Evolutionary conservation across 1,140 invertebrate genomes (phyloP).

Genomic region (Spodoptera frugiperda): DNA sequence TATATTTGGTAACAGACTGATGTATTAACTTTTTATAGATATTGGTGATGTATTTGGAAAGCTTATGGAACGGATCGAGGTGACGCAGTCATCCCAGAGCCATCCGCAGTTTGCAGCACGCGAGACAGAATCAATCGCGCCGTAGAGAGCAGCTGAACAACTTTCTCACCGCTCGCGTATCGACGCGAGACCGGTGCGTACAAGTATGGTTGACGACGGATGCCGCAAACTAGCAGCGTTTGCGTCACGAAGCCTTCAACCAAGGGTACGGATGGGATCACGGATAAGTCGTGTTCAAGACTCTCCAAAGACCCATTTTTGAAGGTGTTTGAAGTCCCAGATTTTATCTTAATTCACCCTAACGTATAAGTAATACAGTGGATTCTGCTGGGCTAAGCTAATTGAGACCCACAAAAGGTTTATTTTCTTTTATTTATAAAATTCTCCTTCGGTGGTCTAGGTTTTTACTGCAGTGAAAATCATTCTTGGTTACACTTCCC

Average conservation of each 20-base stretch:
- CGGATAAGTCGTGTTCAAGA: background rate
- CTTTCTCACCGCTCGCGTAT: conserved; percentile 75
- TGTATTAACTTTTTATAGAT: background rate
- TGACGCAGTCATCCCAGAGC: conserved; percentile 13
- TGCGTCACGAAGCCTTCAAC: background rate
- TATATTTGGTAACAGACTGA: background rate
- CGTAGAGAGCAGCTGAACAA: conserved; percentile 71
- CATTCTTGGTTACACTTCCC: conserved; percentile 6
- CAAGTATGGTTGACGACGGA: conserved; percentile 50
- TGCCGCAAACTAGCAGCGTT: conserved; percentile 51
- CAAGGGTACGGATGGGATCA: background rate
- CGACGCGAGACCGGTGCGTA: conserved; percentile 61
- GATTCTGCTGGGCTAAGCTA: too few relatives aligned
- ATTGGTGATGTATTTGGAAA: conserved; percentile 27
- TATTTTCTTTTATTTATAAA: too few relatives aligned
- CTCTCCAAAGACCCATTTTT: background rate
- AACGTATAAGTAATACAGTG: too few relatives aligned
- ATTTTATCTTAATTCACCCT: too few relatives aligned
- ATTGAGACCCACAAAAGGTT: too few relatives aligned
- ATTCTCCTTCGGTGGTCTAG: too few relatives aligned
- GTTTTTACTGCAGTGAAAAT: background rate
- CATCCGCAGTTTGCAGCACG: conserved; percentile 20
- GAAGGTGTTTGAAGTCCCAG: background rate
- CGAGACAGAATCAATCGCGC: conserved; percentile 62
- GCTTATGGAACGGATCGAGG: conserved; percentile 2